Conservation (phyloP, 2,797 vertebrate genomes). For the Peromyscus nudipes region DNA sequence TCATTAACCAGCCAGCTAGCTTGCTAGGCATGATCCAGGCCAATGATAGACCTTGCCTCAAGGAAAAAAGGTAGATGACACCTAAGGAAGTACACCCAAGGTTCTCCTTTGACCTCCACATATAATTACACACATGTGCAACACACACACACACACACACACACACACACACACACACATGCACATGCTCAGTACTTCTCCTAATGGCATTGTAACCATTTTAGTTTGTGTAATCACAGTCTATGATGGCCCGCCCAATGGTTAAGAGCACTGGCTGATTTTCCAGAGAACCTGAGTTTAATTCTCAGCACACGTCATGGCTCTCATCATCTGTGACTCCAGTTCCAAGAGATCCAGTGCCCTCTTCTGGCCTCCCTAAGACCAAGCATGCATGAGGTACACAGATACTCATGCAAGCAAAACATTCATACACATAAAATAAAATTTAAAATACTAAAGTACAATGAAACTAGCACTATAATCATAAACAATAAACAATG, state of each 20-base stretch:
- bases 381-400: neutral
- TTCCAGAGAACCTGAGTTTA: neutral
- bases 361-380: neutral
- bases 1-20: neutral
- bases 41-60: neutral
- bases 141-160: neutral
- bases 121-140: neutral
- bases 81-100: neutral
- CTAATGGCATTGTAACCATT: neutral
- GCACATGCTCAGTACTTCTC: neutral
- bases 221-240: neutral
- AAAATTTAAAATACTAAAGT: neutral
- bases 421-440: neutral
- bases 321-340: neutral
- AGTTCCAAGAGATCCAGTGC: neutral
- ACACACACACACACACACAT: neutral
- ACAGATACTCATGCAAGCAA: neutral
- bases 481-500: neutral
- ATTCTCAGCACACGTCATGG: neutral
- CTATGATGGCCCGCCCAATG: neutral
- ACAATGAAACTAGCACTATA: neutral
- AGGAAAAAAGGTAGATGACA: neutral
- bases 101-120: neutral
- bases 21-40: neutral
- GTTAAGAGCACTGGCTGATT: neutral